These are phyloP conservation scores for Enteromius fasciolatus DNA, from an alignment of 2,797 vertebrate species.

Conservation along the genomic window DNA sequence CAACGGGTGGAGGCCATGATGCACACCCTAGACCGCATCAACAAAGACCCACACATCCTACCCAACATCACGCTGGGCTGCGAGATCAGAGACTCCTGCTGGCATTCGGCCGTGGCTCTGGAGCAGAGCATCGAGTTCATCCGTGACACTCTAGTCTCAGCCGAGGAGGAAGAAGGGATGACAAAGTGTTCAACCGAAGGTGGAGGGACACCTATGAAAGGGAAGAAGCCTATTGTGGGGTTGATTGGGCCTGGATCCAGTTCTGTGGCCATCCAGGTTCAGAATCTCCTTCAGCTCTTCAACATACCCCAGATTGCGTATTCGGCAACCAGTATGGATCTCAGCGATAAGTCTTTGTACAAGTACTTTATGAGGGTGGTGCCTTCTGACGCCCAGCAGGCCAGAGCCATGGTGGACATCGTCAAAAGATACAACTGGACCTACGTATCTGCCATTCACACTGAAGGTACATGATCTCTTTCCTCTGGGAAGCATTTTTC, in stretches of 20 bases:
- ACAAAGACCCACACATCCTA: slow-evolving; percentile 86
- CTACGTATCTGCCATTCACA: slow-evolving; percentile 97
- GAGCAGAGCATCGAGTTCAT: slow-evolving; percentile 99
- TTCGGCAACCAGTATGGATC: slow-evolving; percentile 98
- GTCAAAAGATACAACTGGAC: slow-evolving; percentile 98
- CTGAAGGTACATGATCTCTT: slow-evolving; percentile 84
- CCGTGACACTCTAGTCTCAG: slow-evolving; percentile 93
- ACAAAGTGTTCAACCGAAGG: slow-evolving; percentile 84
- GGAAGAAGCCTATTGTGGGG: slow-evolving; percentile 96
- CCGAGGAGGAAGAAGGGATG: slow-evolving; percentile 90
- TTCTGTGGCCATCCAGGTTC: slow-evolving; percentile 98
- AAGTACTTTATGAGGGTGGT: slow-evolving; percentile 99
- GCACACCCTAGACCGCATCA: slow-evolving; percentile 94
- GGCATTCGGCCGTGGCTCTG: slow-evolving; percentile 96
- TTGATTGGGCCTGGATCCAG: slow-evolving; percentile 98
- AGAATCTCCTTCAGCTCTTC: slow-evolving; percentile 97
- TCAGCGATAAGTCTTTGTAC: slow-evolving; percentile 95
- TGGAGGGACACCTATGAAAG: slow-evolving; percentile 72
- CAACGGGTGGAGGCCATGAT: slow-evolving; percentile 98
- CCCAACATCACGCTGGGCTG: slow-evolving; percentile 95
- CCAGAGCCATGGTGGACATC: slow-evolving; percentile 98
- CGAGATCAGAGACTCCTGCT: slow-evolving; percentile 97
- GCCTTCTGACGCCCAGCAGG: slow-evolving; percentile 96
- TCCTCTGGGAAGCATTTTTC: background rate
- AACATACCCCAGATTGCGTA: slow-evolving; percentile 99